Base-by-base conservation (phyloP, 2,797 vertebrate genomes). In the Falco concolor region DNA sequence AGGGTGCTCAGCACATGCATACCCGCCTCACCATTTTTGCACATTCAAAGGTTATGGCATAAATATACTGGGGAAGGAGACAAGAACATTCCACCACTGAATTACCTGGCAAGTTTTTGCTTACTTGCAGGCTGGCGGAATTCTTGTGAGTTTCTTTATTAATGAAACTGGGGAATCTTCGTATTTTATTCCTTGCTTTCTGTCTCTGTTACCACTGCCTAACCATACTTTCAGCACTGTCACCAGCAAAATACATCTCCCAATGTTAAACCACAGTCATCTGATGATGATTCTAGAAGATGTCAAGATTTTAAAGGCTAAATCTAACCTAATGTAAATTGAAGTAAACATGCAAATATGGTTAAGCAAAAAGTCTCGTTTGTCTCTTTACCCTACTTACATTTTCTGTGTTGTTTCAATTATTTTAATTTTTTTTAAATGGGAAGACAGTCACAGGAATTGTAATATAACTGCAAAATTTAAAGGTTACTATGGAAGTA, bases 391-490 rank as follows among this genome's bases (percentile, higher is more conserved):
- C 72, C 70, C 49, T 64, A 7, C n/a, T 80, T 65, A 38, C 1
- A 28, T 63, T 87, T 94, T 78, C 82, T 89, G 6, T n/a, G 34
- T 42, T 60, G 30, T 68, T 95, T 56, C 60, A 89, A 63, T 81
- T 87, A 77, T 45, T 94, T 69, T 85, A 63, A 9, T 24, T 75
- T 28, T 87, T 87, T 44, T 80, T 49, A n/a, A 42, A 89, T 69
- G 38, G 42, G 42, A 89, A 75, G 24, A 84, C n/a, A 42, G 68
- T 53, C 28, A 64, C 44, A 34, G 67, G 36, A 84, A 69, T 16
- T 65, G 53, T 63, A 87, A 47, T 42, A 27, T 72, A 94, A 93
- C n/a, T 67, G 83, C 28, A 65, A 93, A 93, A 95, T 85, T n/a
- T 93, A 95, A 96, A 90, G 47, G 67, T 88, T 91, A 82, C 47